Base-by-base conservation (phyloP, 2,113 vertebrate genomes). In the Pachyramphus minor region DNA sequence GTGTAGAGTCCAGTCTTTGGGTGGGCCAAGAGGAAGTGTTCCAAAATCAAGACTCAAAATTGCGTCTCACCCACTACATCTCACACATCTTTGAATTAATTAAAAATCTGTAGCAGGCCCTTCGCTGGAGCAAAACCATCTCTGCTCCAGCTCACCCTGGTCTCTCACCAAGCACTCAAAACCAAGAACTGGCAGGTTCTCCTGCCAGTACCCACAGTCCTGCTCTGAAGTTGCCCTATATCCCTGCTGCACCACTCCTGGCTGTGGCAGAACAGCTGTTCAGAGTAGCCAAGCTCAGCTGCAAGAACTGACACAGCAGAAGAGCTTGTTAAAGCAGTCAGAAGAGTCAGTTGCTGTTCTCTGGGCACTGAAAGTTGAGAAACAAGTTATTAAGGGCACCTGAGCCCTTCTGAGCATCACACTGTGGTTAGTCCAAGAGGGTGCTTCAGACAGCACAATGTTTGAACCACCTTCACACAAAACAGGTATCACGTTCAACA, bases 401-500 rank as follows among this genome's bases (percentile, higher is more conserved):
- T 21, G 28, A 77, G 15, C 14, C 18, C 55, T 35, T 50, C 41
- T 39, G 24, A 52, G 58, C 55, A 71, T 31, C 47, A 14, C 24
- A 8, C 0, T 33, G 37, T 7, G 19, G 15, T 31, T 2, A 31
- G 25, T n/a, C 25, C 1, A 1, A 58, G n/a, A 67, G 35, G 5
- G 15, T 9, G 71, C 49, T 42, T n/a, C 22, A 33, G 33, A 31
- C 8, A 69, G 52, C 18, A 15, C 21, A 60, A 6, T 42, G 60
- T 25, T 11, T 12, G 55, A 63, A 41, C 5, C n/a, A 42, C 83
- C 39, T 52, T 9, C 31, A 21, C 25, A 42, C 23, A 55, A 16
- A 53, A 28, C 0, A 41, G 33, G 8, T 16, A 31, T 23, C 42
- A 23, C 0, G 0, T 22, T n/a, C 52, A 37, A 1, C 35, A n/a